A percentile compares a stretch with the other conserved stretches of the same genome.
Evolutionary conservation across 2,888 invertebrate species (phyloP).

Genomic region (Uloborus plumipes): DNA sequence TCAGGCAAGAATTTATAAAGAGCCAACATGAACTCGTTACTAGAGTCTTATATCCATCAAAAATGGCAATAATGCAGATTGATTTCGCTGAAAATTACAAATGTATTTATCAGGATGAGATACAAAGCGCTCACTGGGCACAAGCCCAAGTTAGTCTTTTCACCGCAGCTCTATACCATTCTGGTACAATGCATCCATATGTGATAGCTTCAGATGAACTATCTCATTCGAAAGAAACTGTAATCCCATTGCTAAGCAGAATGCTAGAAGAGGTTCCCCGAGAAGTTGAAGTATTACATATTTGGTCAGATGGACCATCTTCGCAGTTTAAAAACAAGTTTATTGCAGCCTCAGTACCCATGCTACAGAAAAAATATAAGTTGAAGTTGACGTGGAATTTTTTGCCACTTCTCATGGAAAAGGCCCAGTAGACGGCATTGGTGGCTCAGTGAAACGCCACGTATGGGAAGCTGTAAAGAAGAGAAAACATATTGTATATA

Average conservation of each 20-base stretch:
- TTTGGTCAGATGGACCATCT: slow-evolving; percentile 11
- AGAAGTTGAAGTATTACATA: background rate
- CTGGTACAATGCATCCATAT: background rate
- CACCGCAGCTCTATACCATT: background rate
- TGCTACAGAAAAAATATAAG: background rate
- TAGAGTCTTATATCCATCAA: background rate
- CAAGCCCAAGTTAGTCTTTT: background rate
- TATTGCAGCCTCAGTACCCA: background rate
- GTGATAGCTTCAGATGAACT: slow-evolving; percentile 1
- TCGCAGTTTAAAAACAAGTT: background rate
- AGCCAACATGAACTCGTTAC: background rate
- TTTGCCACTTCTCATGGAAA: slow-evolving; percentile 14
- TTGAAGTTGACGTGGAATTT: slow-evolving; percentile 6
- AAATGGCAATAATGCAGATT: background rate
- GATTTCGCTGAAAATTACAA: slow-evolving; percentile 10
- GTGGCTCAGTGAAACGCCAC: background rate
- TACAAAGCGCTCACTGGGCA: slow-evolving; percentile 5
- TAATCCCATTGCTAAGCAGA: background rate
- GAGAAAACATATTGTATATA: too few species aligned
- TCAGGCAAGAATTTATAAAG: background rate
- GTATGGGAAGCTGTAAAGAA: background rate
- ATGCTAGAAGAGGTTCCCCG: slow-evolving; percentile 2
- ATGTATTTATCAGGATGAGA: background rate
- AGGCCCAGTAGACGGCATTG: background rate
- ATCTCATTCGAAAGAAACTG: background rate